These are phyloP conservation scores for Copsychus sechellarum DNA, from an alignment of 2,113 vertebrate species.

Conservation along the genomic window DNA sequence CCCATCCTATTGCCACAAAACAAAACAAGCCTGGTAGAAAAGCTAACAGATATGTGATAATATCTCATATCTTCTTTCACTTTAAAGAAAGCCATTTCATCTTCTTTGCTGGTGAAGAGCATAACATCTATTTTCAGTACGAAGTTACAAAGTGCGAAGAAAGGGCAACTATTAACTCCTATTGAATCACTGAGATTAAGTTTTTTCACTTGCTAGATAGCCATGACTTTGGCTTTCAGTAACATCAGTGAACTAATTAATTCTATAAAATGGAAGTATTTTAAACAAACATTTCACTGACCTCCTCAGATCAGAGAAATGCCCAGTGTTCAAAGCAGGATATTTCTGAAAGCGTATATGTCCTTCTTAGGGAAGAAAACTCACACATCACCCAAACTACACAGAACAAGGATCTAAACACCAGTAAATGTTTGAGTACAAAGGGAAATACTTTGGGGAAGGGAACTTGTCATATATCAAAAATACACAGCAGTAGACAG, in stretches of 20 bases:
- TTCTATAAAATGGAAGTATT: not conserved
- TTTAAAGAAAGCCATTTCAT: slow-evolving; percentile 64
- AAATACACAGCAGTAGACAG: not conserved
- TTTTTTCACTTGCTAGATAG: slow-evolving; percentile 12
- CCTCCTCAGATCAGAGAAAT: not conserved
- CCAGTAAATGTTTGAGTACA: not conserved
- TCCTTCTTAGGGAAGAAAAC: not conserved
- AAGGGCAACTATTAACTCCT: slow-evolving; percentile 26
- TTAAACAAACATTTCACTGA: not conserved
- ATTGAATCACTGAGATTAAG: not conserved
- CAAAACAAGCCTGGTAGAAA: slow-evolving; percentile 57
- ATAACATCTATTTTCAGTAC: slow-evolving; percentile 18
- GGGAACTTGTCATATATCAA: not conserved
- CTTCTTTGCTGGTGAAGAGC: slow-evolving; percentile 15
- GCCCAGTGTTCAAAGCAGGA: not conserved
- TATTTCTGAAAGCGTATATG: not conserved
- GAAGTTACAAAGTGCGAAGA: slow-evolving; percentile 39
- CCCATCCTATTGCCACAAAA: not conserved
- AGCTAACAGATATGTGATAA: slow-evolving; percentile 15
- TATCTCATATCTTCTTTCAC: slow-evolving; percentile 55
- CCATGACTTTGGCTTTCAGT: not conserved
- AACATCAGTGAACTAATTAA: not conserved
- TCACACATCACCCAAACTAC: not conserved
- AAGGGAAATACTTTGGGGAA: not conserved
- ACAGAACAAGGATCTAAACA: not conserved